Conservation (phyloP, 2,797 vertebrate species). For the Lerista edwardsae region DNA sequence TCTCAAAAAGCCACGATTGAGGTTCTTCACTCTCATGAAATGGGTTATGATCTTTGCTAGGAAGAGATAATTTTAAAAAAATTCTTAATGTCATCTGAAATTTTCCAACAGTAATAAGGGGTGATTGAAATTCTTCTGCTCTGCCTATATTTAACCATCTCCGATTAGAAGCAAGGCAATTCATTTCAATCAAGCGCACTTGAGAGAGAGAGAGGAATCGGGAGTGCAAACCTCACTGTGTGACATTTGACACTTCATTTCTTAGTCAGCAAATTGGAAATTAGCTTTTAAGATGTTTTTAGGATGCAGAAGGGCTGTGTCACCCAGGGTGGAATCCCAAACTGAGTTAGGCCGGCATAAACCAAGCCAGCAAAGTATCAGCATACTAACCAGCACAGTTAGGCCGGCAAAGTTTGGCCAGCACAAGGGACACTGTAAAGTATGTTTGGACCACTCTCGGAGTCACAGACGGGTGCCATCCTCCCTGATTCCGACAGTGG, state of each 20-base stretch:
- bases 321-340: too few species aligned
- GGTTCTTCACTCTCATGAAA: neutral
- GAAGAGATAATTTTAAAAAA: neutral
- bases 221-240: slow-evolving; percentile 46
- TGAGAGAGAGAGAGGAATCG: slow-evolving; percentile 35
- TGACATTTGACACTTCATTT: slow-evolving; percentile 48
- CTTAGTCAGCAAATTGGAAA: slow-evolving; percentile 22
- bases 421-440: too few species aligned
- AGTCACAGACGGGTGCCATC: too few species aligned
- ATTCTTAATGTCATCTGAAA: neutral
- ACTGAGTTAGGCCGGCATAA: too few species aligned
- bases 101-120: slow-evolving; percentile 36
- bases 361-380: too few species aligned
- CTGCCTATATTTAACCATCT: slow-evolving; percentile 62
- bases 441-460: too few species aligned
- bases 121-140: slow-evolving; percentile 30
- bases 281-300: neutral
- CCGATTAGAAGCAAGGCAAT: slow-evolving; percentile 53
- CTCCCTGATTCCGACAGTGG: too few species aligned
- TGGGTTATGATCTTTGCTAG: neutral
- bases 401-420: too few species aligned
- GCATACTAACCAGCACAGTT: too few species aligned
- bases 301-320: neutral
- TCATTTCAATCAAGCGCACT: slow-evolving; percentile 60
- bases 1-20: neutral